Base-by-base conservation (phyloP, 53 echinoderm and acorn worm genomes). In the Stichopus horrens region DNA sequence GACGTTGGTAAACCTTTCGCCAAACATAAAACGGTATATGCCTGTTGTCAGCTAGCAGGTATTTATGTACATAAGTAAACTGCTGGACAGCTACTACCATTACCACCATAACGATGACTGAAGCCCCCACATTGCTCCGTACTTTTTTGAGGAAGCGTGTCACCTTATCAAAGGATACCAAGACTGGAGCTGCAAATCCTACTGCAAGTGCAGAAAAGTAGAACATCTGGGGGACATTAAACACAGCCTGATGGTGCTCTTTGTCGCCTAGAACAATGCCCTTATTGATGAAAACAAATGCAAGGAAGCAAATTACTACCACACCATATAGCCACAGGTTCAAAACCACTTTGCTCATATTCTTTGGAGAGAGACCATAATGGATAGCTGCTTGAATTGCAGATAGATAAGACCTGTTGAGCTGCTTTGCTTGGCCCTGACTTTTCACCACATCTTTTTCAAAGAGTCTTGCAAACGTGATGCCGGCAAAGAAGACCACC, bases 21-120 rank as follows among this genome's bases (percentile, higher is more conserved):
- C 98, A 98, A 75, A 98, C 83, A 60, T 96, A 96, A 83, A 96
- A 98, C 21, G 94, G 92, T 73, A 96, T 92, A 74, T 98, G 98
- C 21, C 98, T 89, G 88, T 98, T 98, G 86, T 98, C 98, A 4
- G 98, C 95, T 53, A 98, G 88, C 13, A 98, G 93, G 83, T 94
- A 98, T 14, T 93, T 89, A 78, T 98, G 98, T 51, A 94, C 96
- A 66, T 92, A 96, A 13, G 95, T 96, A 22, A 94, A 93, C 57
- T 89, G 87, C 88, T 90, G 88, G 54, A 98, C 91, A 22, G 88
- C 74, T 53, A 90, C 75, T 19, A 89, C 21, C 76, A 92, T 91
- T 14, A 96, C 55, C 10, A 76, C 89, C 63, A 88, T 11, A 10
- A 93, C 52, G 55, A 86, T 65, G 16, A 91, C 68, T 76, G 88